Percentiles rank a stretch among this genome's conserved stretches.
These are phyloP conservation scores for Euwallacea similis DNA, from an alignment of 1,140 invertebrate genomes.

Conservation along the genomic window DNA sequence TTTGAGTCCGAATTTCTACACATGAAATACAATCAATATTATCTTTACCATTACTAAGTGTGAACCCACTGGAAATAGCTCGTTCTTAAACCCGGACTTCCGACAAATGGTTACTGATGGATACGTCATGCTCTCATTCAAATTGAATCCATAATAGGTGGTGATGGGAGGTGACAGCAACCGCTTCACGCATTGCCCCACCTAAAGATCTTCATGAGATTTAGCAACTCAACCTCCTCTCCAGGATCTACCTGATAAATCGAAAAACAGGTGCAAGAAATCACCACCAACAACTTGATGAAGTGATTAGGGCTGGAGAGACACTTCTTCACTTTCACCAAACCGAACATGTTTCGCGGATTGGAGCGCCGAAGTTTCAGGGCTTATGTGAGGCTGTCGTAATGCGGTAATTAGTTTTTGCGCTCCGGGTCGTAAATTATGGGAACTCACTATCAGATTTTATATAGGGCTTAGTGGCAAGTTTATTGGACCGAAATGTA, in stretches of 20 bases:
- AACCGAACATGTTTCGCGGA: slow-evolving; percentile 31
- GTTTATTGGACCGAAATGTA: too few species aligned
- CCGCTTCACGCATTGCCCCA: slow-evolving; percentile 60
- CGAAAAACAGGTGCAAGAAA: slow-evolving; percentile 53
- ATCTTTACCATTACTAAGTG: neutral
- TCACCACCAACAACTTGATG: slow-evolving; percentile 53
- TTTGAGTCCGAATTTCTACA: slow-evolving; percentile 40
- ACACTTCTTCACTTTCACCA: slow-evolving; percentile 50
- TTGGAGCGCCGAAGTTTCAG: neutral
- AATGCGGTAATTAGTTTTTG: neutral
- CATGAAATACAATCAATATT: neutral
- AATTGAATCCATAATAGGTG: slow-evolving; percentile 63
- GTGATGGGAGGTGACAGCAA: slow-evolving; percentile 61
- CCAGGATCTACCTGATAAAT: slow-evolving; percentile 43
- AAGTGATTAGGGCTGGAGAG: slow-evolving; percentile 55
- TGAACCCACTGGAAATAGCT: slow-evolving; percentile 56
- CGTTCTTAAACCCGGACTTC: slow-evolving; percentile 61
- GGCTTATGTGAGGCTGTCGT: neutral
- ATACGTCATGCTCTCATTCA: slow-evolving; percentile 64
- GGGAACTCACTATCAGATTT: slow-evolving; percentile 9
- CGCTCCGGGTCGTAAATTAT: slow-evolving; percentile 14
- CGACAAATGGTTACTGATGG: slow-evolving; percentile 66
- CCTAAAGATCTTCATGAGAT: slow-evolving; percentile 48
- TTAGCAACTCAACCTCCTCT: neutral
- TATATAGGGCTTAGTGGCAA: too few species aligned